Conservation (phyloP, 1,140 invertebrate genomes). For the Adoxophyes honmai region DNA sequence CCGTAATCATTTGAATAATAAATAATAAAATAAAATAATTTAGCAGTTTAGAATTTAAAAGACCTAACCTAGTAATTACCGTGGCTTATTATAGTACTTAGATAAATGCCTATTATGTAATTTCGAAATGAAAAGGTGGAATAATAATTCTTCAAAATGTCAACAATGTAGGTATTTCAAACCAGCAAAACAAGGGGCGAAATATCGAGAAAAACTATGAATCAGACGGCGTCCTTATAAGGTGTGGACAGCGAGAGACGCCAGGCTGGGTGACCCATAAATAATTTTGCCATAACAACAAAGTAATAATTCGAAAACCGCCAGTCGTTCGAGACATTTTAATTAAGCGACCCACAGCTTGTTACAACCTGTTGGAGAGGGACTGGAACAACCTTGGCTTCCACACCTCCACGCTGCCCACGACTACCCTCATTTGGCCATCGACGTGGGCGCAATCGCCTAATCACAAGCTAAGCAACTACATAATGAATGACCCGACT, state of each 20-base stretch:
- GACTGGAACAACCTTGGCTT: constrained; percentile 69
- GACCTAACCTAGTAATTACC: no score
- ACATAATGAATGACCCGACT: constrained; percentile 67
- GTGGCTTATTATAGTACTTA: no score
- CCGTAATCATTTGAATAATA: no score
- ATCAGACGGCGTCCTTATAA: constrained; percentile 4
- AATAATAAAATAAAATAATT: no score
- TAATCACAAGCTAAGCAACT: constrained; percentile 64
- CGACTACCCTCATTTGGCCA: constrained; percentile 74
- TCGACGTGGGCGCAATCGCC: constrained; percentile 59
- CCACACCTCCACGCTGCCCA: constrained; percentile 71
- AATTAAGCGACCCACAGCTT: constrained; percentile 67
- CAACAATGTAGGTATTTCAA: no score
- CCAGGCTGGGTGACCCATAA: constrained; percentile 22
- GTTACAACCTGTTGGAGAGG: constrained; percentile 53
- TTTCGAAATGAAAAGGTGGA: no score
- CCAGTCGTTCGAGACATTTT: constrained; percentile 45
- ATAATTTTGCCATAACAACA: constrained; percentile 26
- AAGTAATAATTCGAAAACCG: constrained; percentile 42
- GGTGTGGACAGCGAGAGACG: background rate
- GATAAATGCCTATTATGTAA: no score
- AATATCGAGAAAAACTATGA: background rate
- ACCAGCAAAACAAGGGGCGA: no score
- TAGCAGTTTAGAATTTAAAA: no score
- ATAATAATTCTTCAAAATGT: no score